Evolutionary conservation across 2,888 invertebrate species (phyloP), one percentile per base, ranked within the genome.

Genomic region (Lydus trimaculatus): DNA sequence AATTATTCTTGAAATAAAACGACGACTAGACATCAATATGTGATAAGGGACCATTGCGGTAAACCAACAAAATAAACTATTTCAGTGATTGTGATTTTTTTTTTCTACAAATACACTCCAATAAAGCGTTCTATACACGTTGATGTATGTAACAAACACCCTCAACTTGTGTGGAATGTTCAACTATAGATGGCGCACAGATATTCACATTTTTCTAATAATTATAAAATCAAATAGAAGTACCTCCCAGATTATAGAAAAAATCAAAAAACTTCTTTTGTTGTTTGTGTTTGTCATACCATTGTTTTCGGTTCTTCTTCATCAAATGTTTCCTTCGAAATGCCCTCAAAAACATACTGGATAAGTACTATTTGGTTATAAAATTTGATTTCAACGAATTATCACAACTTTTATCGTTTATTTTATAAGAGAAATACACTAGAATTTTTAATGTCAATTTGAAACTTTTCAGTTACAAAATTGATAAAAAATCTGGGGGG

Each of bases 21-120:
- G 77, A 79, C 78, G 75, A 70, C 75, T 76, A 78, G 75, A 77
- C 73, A 78, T 73, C 69, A 77, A 76, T 72, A 77, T 82, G 81
- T 83, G 82, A 82, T 82, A 82, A 67, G 82, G 82, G 82, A 83
- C 82, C 81, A 82, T 72, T 74, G 67, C 70, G 68, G 65, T 71
- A 65, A 11, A 11, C 6, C 11, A 52, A 20, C 2, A 48, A 17
- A 20, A 2, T 23, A 52, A 66, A 67, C 71, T 69, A 71, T 68
- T 65, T 23, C 7, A 70, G 68, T 73, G 71, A 66, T 69, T 73
- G 67, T 72, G 73, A 76, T 73, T 63, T 69, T 67, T 64, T 63
- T 52, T 56, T 20, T 39, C 3, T 3, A 28, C 2, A 28, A 15
- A 36, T 15, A 36, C 36, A 36, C 13, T 6, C 1, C 1, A 36